A percentile compares a stretch with the other conserved stretches of the same genome.
These are phyloP conservation scores for Diceros bicornis DNA, from an alignment of 2,797 vertebrate species.

Conservation along the genomic window DNA sequence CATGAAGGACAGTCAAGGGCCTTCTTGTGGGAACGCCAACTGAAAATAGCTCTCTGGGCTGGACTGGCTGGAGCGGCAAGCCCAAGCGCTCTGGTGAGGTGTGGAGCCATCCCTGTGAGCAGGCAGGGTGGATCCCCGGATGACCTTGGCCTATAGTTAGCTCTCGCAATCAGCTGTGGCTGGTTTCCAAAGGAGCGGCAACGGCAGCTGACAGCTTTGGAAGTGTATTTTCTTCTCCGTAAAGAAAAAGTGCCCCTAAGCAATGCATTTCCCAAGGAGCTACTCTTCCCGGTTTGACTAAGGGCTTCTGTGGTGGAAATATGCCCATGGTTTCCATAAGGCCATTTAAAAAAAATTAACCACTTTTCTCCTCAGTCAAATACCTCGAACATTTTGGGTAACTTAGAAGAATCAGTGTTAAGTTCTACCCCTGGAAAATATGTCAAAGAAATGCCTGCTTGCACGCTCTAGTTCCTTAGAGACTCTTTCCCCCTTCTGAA, in stretches of 20 bases:
- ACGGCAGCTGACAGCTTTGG: slow-evolving; percentile 33
- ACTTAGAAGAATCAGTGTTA: slow-evolving; percentile 63
- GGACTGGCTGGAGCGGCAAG: neutral
- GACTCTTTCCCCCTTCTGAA: neutral
- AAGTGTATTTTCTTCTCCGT: slow-evolving; percentile 55
- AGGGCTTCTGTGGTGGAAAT: slow-evolving; percentile 9
- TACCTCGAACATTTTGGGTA: slow-evolving; percentile 9
- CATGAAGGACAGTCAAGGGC: slow-evolving; percentile 58
- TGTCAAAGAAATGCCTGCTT: neutral
- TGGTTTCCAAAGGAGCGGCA: slow-evolving; percentile 51
- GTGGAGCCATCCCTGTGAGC: neutral
- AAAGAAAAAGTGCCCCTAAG: slow-evolving; percentile 60
- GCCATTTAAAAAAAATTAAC: neutral
- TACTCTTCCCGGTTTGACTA: slow-evolving; percentile 8
- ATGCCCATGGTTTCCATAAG: slow-evolving; percentile 29
- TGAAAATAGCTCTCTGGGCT: slow-evolving; percentile 68
- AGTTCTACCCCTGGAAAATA: slow-evolving; percentile 57
- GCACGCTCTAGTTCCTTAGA: neutral
- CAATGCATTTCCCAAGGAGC: slow-evolving; percentile 20
- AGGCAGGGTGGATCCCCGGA: neutral
- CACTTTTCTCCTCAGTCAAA: slow-evolving; percentile 50
- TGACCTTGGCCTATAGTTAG: slow-evolving; percentile 78
- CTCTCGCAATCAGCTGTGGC: slow-evolving; percentile 23
- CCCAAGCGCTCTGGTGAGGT: neutral
- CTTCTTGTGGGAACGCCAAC: slow-evolving; percentile 4